These are phyloP conservation scores for Ibidorhyncha struthersii DNA, from an alignment of 2,113 vertebrate genomes.

Conservation along the genomic window DNA sequence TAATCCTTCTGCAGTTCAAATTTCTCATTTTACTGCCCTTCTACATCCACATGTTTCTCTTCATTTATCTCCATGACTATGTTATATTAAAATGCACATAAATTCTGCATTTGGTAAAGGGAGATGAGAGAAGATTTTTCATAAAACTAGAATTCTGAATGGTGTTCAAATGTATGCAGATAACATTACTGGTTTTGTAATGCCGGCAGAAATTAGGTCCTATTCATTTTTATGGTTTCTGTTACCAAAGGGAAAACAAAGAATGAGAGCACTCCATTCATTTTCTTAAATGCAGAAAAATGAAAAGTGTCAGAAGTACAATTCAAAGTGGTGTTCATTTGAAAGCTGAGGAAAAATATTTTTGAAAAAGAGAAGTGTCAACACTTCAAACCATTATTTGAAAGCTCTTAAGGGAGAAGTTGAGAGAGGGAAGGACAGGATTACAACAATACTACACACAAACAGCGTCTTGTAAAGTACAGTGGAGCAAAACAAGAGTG, in stretches of 20 bases:
- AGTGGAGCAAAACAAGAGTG: not conserved
- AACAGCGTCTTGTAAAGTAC: not conserved
- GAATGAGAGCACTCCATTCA: not conserved
- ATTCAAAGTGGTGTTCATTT: not conserved
- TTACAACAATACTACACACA: not conserved
- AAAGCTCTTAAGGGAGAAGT: not conserved
- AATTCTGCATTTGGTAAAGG: not conserved
- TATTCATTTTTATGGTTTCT: slow-evolving; percentile 8
- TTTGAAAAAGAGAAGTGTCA: not conserved
- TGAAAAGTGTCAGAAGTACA: not conserved
- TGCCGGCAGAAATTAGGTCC: not conserved
- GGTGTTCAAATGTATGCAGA: not conserved
- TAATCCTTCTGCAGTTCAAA: not conserved
- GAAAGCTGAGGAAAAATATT: not conserved
- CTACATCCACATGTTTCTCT: not conserved
- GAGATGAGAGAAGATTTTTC: not conserved
- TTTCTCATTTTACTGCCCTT: not conserved
- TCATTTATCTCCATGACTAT: not conserved
- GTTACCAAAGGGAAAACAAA: not conserved
- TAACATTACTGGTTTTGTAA: not conserved
- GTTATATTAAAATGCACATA: not conserved
- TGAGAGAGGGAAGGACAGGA: not conserved
- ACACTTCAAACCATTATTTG: not conserved
- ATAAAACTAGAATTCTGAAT: not conserved
- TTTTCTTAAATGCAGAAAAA: not conserved